phyloP scores from a whole-genome alignment of 2,888 invertebrate genomes.

The Caenorhabditis angaria region DNA sequence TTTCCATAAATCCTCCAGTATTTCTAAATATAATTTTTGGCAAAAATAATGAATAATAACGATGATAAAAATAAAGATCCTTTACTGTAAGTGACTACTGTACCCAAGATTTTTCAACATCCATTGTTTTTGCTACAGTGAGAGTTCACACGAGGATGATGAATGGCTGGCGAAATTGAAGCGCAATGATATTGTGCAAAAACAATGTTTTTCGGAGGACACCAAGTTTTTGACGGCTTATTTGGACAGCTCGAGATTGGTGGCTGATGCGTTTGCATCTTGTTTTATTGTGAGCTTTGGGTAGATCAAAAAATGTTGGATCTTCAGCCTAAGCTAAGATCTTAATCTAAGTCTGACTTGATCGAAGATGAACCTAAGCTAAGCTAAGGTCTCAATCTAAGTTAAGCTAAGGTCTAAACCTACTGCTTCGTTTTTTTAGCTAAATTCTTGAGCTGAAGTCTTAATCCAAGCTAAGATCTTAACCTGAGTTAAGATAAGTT shows the following conservation, averaged over 20 bases:
- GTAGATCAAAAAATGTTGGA: background rate
- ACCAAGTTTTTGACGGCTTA: background rate
- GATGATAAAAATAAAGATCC: background rate
- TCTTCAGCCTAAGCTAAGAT: background rate
- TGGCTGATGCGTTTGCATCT: background rate
- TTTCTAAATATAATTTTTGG: too few species aligned
- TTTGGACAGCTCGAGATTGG: background rate
- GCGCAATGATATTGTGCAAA: conserved; percentile 1
- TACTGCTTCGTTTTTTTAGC: background rate
- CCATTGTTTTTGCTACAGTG: background rate
- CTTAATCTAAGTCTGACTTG: too few species aligned
- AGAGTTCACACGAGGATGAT: conserved; percentile 7
- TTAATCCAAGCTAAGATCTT: too few species aligned
- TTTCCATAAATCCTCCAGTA: too few species aligned
- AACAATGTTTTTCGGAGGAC: background rate
- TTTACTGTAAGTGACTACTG: background rate
- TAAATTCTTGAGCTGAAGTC: too few species aligned
- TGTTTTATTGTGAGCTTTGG: background rate
- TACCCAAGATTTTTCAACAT: background rate
- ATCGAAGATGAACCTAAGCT: background rate
- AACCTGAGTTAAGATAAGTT: too few species aligned
- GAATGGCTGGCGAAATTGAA: conserved; percentile 3
- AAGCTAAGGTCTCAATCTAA: background rate
- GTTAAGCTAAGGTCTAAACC: background rate
- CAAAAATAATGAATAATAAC: background rate